Conservation (phyloP, 2,797 vertebrate species). For the Rhinichthys osculus region DNA sequence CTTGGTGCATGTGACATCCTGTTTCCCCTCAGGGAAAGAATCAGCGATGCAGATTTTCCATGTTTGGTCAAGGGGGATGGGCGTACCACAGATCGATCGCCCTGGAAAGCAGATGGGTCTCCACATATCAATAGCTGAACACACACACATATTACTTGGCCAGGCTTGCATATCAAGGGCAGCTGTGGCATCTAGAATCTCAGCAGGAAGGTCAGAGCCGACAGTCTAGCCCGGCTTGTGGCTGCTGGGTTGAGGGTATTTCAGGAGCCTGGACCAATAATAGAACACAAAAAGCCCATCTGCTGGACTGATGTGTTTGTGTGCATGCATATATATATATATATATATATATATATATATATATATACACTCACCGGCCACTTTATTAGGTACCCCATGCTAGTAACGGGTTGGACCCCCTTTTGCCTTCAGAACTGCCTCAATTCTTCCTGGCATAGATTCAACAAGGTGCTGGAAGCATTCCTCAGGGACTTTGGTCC, state of each 20-base stretch:
- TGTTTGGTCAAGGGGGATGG: constrained; percentile 39
- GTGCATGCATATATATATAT: not conserved
- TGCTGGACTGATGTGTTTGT: constrained; percentile 63
- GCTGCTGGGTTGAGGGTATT: constrained; percentile 67
- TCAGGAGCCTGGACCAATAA: constrained; percentile 71
- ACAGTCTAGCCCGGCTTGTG: constrained; percentile 65
- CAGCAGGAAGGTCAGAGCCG: constrained; percentile 69
- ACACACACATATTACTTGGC: constrained; percentile 42
- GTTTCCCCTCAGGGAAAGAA: not conserved
- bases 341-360: no score
- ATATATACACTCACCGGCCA: no score
- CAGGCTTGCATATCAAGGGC: constrained; percentile 42
- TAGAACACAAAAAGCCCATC: constrained; percentile 67
- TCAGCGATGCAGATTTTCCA: constrained; percentile 33
- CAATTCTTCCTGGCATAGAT: no score
- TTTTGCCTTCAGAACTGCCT: no score
- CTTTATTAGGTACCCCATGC: no score
- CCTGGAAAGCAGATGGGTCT: constrained; percentile 47
- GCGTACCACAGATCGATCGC: constrained; percentile 32
- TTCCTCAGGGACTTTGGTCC: no score
- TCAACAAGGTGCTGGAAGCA: no score
- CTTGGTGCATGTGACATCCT: constrained; percentile 36
- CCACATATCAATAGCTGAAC: constrained; percentile 43
- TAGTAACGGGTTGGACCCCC: no score
- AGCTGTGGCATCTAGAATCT: constrained; percentile 56